Percentiles rank a stretch among this genome's conserved stretches.
These are phyloP conservation scores for Chelonoidis abingdonii DNA, from an alignment of 2,113 vertebrate species.

Conservation along the genomic window DNA sequence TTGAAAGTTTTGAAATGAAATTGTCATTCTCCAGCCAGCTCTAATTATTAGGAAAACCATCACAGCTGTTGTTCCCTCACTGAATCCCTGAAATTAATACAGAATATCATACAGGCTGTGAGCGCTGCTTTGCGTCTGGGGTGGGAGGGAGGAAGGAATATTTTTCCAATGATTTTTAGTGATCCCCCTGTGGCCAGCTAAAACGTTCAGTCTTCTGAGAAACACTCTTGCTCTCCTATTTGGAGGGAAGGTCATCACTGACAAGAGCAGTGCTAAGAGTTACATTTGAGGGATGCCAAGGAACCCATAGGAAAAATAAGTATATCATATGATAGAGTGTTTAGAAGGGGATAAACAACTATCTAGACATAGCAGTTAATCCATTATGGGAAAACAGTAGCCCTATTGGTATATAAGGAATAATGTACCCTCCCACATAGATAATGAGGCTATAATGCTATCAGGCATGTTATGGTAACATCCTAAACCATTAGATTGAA, in stretches of 20 bases:
- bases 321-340: background rate
- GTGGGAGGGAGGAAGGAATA: background rate
- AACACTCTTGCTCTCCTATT: fast-evolving
- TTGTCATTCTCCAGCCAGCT: background rate
- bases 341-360: background rate
- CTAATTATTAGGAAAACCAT: conserved; percentile 1
- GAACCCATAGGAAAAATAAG: background rate
- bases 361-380: background rate
- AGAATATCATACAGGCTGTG: conserved; percentile 24
- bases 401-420: fast-evolving
- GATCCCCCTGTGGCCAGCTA: conserved; percentile 52
- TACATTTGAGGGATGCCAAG: background rate
- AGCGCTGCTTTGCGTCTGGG: background rate
- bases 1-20: background rate
- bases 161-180: conserved; percentile 62
- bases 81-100: conserved; percentile 53
- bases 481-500: background rate
- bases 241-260: fast-evolving
- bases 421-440: background rate
- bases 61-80: background rate
- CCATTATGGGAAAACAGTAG: background rate
- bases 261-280: background rate
- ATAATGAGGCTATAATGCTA: background rate
- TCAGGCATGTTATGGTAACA: background rate
- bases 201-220: background rate